Evolutionary conservation across 2,797 vertebrate genomes (phyloP), one percentile per base, ranked within the genome.

Genomic region (Brotula barbata): DNA sequence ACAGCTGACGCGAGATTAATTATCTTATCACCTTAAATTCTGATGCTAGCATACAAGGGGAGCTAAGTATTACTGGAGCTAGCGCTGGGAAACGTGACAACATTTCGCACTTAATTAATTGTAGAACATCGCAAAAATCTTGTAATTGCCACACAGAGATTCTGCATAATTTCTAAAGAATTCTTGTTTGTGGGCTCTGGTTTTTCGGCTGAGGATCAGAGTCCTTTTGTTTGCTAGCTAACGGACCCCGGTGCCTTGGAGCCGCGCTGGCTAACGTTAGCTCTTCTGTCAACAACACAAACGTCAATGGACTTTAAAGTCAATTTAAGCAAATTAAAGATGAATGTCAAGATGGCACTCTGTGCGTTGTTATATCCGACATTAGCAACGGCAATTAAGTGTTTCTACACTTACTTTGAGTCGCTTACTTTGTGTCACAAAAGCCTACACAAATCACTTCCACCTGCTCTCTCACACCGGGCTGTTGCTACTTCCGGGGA

Each of bases 161-260:
- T n/a, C n/a, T n/a, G n/a, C n/a, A n/a, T n/a, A n/a, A n/a, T n/a
- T n/a, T n/a, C n/a, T n/a, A n/a, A n/a, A n/a, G n/a, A n/a, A n/a
- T n/a, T n/a, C n/a, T n/a, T n/a, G 0, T 42, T 36, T 1, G 2
- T 1, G 2, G 13, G 1, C 1, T 7, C 22, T 16, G 8, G 37
- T 2, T 15, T 8, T 7, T 10, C 17, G 34, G 13, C 16, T 11
- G 5, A 37, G 17, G n/a, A 20, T 5, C 17, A 15, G 5, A n/a
- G 48, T 33, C 64, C 78, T 83, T 80, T 85, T 83, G 82, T 82
- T 62, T 72, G 68, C 16, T 43, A 54, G 64, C 56, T 66, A 61
- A 55, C 61, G 15, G 3, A 50, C 23, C 45, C 23, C 8, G 15
- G 23, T 23, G n/a, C 54, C 41, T 64, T 47, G 58, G 2, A 34